Percentiles rank a stretch among this genome's conserved stretches.
phyloP scores from a whole-genome alignment of 2,797 vertebrate species.

The Todus mexicanus region DNA sequence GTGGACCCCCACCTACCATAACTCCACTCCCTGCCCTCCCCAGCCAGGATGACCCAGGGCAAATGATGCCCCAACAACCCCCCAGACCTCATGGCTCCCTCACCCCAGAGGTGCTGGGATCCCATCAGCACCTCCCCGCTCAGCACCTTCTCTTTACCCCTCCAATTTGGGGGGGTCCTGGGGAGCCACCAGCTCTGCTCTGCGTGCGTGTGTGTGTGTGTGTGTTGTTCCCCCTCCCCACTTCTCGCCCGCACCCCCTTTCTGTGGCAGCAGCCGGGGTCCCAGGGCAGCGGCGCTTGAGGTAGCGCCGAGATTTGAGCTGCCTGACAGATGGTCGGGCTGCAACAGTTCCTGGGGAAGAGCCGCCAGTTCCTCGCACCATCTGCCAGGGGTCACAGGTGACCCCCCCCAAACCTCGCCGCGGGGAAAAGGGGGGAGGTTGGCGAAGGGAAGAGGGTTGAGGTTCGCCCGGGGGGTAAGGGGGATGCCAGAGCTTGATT shows the following conservation, averaged over 20 bases:
- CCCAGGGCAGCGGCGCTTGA: not conserved
- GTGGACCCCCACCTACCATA: not conserved
- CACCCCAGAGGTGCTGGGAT: not conserved
- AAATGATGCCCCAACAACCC: too few relatives aligned
- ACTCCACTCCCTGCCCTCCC: too few relatives aligned
- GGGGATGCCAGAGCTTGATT: conserved; percentile 20
- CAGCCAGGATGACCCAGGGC: not conserved
- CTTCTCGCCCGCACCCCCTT: not conserved
- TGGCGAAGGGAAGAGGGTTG: not conserved
- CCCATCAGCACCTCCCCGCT: not conserved
- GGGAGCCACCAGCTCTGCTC: not conserved
- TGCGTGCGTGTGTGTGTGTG: too few relatives aligned
- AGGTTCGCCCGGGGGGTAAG: too few relatives aligned
- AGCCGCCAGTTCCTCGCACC: not conserved
- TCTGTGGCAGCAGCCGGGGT: not conserved
- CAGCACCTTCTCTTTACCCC: not conserved
- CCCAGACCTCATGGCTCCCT: accelerated
- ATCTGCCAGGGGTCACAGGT: conserved; percentile 43
- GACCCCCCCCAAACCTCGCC: not conserved
- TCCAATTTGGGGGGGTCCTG: not conserved
- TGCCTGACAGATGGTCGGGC: conserved; percentile 35
- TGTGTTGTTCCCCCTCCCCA: not conserved
- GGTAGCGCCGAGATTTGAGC: not conserved
- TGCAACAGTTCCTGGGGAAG: not conserved
- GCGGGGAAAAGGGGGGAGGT: not conserved